Percentiles rank a stretch among this genome's conserved stretches.
Evolutionary conservation across 1,140 invertebrate species (phyloP).

Genomic region (Scaptomyza montana): DNA sequence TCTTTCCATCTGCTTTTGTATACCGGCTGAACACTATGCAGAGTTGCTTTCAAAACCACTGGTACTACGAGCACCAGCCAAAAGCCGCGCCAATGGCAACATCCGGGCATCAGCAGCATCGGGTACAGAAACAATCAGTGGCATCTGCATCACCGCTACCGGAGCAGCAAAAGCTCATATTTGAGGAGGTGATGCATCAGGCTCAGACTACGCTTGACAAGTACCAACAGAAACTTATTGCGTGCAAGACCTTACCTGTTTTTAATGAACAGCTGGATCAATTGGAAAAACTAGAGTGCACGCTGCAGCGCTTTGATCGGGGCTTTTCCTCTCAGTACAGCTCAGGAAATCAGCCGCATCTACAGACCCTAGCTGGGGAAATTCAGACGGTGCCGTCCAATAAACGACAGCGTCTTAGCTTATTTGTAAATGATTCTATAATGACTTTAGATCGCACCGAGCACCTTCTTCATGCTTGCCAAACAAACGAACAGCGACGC

Average conservation of each 20-base stretch:
- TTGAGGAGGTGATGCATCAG: conserved; percentile 31
- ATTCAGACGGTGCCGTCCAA: background rate
- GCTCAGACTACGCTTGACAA: conserved; percentile 36
- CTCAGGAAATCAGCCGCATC: background rate
- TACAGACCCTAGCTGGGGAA: conserved; percentile 9
- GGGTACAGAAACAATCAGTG: background rate
- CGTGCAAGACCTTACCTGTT: conserved; percentile 34
- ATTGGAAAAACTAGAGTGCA: background rate
- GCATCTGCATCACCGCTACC: background rate
- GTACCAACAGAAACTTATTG: background rate
- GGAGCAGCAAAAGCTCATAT: conserved; percentile 3
- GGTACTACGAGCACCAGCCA: conserved; percentile 53
- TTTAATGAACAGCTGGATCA: conserved; percentile 17
- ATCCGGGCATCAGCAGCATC: too few species aligned
- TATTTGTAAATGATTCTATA: background rate
- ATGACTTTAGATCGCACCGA: conserved; percentile 28
- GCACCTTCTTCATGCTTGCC: conserved; percentile 11
- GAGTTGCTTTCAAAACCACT: conserved; percentile 20
- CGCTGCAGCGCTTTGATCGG: background rate
- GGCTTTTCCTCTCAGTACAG: background rate
- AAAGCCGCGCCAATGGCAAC: background rate
- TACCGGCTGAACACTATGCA: conserved; percentile 33
- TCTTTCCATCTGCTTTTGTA: conserved; percentile 23
- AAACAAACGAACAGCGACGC: conserved; percentile 26
- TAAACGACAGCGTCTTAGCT: conserved; percentile 23